Evolutionary conservation across 2,888 invertebrate genomes (phyloP).

Genomic region (Beris morrisii): DNA sequence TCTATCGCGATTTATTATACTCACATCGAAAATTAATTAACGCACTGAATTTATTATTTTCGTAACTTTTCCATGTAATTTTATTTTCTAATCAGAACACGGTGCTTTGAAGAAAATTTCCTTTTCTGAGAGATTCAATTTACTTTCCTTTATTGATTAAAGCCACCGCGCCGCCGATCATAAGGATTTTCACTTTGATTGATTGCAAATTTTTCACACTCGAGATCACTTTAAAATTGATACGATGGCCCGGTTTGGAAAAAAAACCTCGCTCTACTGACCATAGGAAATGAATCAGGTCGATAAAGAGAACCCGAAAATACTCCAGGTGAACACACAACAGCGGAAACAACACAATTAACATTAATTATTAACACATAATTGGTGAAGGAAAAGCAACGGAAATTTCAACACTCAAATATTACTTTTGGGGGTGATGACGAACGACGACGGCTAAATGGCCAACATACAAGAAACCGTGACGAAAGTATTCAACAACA

Average conservation of each 20-base stretch:
- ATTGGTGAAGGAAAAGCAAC: neutral
- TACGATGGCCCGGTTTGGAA: no score
- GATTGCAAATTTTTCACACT: slow-evolving; percentile 26
- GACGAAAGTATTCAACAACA: neutral
- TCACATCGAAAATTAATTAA: no score
- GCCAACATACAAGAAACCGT: neutral
- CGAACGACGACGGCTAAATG: no score
- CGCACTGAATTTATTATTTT: no score
- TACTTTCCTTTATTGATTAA: neutral
- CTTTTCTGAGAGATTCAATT: no score
- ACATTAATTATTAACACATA: slow-evolving; percentile 17
- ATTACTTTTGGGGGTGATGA: neutral
- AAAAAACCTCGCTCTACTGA: slow-evolving; percentile 18
- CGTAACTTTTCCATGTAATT: no score
- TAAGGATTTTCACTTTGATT: slow-evolving; percentile 11
- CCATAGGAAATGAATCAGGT: slow-evolving; percentile 18
- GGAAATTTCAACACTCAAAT: neutral
- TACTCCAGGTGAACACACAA: slow-evolving; percentile 1
- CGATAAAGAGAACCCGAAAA: slow-evolving; percentile 19
- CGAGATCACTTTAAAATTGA: slow-evolving; percentile 12
- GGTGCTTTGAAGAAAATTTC: no score
- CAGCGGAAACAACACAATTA: slow-evolving; percentile 8
- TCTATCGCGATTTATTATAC: no score
- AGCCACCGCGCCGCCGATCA: neutral
- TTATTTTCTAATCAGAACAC: no score